Base-by-base conservation (phyloP, 2,888 invertebrate genomes). In the Omphaloscelis lunosa region DNA sequence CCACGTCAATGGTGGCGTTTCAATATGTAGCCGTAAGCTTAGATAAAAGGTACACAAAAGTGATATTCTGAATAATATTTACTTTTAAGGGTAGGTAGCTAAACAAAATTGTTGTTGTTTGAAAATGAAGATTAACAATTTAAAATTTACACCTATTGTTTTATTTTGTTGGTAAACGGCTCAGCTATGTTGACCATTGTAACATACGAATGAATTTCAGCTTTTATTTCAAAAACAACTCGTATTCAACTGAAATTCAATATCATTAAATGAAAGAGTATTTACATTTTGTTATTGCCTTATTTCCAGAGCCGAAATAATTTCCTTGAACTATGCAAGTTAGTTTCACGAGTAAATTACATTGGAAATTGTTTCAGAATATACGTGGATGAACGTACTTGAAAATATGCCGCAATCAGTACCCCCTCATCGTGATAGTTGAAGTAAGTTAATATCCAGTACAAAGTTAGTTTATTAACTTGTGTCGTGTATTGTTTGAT, bases 51-150 rank as follows among this genome's bases (percentile, higher is more conserved):
- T 63, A 82, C 58, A 75, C 74, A 86, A 80, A 66, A 77, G 65
- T 58, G 63, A 75, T 67, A 79, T 80, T 82, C 62, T 59, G 34
- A 72, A 80, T 63, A 79, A 84, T 82, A 79, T 87, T 89, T 85
- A 79, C 81, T 79, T 84, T 80, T 67, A 80, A 68, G 29, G 75
- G 79, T 77, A 78, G 76, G 79, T 75, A 81, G 69, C 59, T 69
- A 67, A 79, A 80, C 77, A 80, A 75, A 83, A 82, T 86, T 76
- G 7, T 84, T 88, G 84, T 85, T 87, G 81, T 85, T 83, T 82
- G 75, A 77, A 72, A 75, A 77, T 76, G 78, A 81, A 85, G 87
- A 88, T 85, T 85, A 87, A 87, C 79, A 81, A 76, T 84, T 79
- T 77, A 67, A 82, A 88, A 85, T 85, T 66, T 80, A 83, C 76